These are phyloP conservation scores for Pseudorectes ferrugineus DNA, from an alignment of 2,113 vertebrate genomes.

Conservation along the genomic window DNA sequence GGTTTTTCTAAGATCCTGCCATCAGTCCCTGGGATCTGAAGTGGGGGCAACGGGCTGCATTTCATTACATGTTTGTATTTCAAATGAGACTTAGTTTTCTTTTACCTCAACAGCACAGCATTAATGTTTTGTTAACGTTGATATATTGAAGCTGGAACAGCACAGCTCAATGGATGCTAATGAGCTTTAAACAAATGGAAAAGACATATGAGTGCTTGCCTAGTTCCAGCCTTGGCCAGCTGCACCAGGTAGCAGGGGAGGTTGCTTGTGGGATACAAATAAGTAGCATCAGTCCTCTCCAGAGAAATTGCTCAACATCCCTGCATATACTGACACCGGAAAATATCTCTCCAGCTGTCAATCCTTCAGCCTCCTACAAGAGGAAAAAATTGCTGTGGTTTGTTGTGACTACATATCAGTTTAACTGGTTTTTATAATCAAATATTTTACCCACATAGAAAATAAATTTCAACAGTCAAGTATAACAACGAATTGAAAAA, in stretches of 20 bases:
- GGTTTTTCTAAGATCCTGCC: neutral
- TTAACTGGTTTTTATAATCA: neutral
- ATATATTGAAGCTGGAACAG: neutral
- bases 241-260: neutral
- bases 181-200: neutral
- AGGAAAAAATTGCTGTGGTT: neutral
- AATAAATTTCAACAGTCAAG: neutral
- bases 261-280: neutral
- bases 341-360: neutral
- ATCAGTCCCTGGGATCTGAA: neutral
- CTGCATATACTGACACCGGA: neutral
- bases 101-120: neutral
- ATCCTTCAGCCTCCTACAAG: neutral
- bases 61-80: neutral
- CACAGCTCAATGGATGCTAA: neutral
- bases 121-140: neutral
- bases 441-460: neutral
- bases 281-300: neutral
- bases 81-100: neutral
- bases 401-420: neutral
- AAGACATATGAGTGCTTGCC: neutral
- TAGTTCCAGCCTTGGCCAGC: neutral
- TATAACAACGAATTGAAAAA: neutral
- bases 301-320: neutral
- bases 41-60: accelerated